Evolutionary conservation across 2,888 invertebrate species (phyloP), one percentile per base, ranked within the genome.

Genomic region (Cataglyphis livida): DNA sequence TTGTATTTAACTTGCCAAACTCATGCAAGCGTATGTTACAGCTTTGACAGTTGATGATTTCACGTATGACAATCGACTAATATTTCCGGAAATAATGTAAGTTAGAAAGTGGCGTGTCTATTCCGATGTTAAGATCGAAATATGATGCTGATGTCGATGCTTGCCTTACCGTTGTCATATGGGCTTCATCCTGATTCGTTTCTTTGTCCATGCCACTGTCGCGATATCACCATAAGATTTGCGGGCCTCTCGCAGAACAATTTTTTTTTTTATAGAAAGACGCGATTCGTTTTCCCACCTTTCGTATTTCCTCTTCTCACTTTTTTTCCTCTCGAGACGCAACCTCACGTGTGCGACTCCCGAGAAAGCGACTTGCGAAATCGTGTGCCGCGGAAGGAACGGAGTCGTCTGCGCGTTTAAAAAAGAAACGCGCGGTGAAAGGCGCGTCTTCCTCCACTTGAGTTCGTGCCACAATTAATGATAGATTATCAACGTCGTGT

Each of bases 111-210:
- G n/a, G n/a, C 18, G n/a, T 9, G 51, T 48, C 3, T 54, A 54
- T 3, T 18, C 0, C 4, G 12, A 15, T 0, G 18, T 18, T 15
- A 44, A 44, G 15, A 44, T 18, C 18, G 15, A 44, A 44, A 5
- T 1, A 1, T 15, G 5, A 44, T 5, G 4, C 12, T 15, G 10
- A 21, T 15, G 9, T 25, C 18, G 18, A 57, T 51, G 25, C 0
- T 1, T 9, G 1, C 32, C 76, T 76, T 57, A 76, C 76, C 41
- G 66, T 66, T 28, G 76, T 66, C 76, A 76, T 76, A 1, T 76
- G 10, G 4, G 9, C 15, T 6, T 76, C 57, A 21, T 76, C 57
- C 7, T 32, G 41, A 18, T 2, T 25, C 25, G 41, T 15, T n/a
- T 57, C 25, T 7, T 32, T 12, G 28, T 32, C 48, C 76, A 76